Percentiles rank a stretch among this genome's conserved stretches.
Conservation (phyloP, 1,140 invertebrate species). For the Drosophila dunni region DNA sequence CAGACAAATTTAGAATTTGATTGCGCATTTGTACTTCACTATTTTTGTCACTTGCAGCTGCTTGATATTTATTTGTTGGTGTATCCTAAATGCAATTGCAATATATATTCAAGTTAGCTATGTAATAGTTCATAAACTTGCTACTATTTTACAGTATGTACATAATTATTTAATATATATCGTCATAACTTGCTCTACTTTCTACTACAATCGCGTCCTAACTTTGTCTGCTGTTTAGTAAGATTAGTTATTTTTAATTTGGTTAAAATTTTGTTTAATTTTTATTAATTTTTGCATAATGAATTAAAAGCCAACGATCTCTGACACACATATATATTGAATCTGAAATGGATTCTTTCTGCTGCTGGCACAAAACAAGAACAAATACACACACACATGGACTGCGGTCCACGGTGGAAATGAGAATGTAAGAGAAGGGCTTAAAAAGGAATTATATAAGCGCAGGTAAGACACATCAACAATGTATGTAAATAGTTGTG, state of each 20-base stretch:
- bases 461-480: constrained; percentile 17
- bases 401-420: too few species aligned
- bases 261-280: constrained; percentile 12
- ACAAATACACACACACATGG: neutral
- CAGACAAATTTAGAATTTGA: constrained; percentile 79
- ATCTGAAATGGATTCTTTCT: neutral
- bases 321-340: neutral
- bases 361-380: constrained; percentile 2
- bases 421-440: neutral
- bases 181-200: neutral
- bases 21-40: constrained; percentile 79
- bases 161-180: constrained; percentile 1
- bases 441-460: neutral
- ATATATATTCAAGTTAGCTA: constrained; percentile 7
- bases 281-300: constrained; percentile 4
- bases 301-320: constrained; percentile 11
- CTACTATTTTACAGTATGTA: neutral
- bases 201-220: neutral
- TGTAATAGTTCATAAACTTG: constrained; percentile 1
- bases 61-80: constrained; percentile 71
- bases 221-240: constrained; percentile 9
- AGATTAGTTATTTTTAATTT: constrained; percentile 31
- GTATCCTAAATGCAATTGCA: constrained; percentile 61
- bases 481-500: constrained; percentile 19
- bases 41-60: constrained; percentile 72